phyloP scores from a whole-genome alignment of 2,888 invertebrate species.

The Zelleria hepariella region DNA sequence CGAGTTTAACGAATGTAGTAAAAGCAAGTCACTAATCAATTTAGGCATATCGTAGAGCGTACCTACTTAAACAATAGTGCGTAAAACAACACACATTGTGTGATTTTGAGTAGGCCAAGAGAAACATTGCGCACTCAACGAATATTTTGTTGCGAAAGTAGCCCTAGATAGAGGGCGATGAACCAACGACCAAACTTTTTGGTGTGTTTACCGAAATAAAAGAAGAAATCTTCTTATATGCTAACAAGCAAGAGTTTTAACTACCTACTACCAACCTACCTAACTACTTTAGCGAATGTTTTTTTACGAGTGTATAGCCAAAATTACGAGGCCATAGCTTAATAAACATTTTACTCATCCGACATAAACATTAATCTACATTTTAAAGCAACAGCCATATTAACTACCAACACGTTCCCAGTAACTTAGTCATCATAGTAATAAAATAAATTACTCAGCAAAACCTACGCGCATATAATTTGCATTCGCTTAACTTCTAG shows the following conservation, averaged over 20 bases:
- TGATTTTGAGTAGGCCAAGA: slow-evolving; percentile 25
- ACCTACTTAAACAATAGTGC: neutral
- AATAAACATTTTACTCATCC: no score
- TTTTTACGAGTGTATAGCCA: no score
- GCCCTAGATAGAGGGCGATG: neutral
- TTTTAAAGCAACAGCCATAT: neutral
- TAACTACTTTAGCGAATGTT: no score
- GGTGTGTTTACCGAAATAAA: neutral
- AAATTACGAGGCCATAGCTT: no score
- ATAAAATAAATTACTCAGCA: neutral
- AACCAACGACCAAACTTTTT: neutral
- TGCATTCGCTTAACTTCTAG: neutral
- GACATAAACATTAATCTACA: neutral
- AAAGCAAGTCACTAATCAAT: no score
- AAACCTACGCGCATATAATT: neutral
- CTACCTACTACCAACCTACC: no score
- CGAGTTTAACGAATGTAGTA: no score
- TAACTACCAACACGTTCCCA: neutral
- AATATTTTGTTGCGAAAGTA: slow-evolving; percentile 12
- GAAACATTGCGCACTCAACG: slow-evolving; percentile 27
- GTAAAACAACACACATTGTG: slow-evolving; percentile 1
- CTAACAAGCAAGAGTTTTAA: neutral
- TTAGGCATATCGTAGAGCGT: no score
- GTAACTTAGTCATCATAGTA: neutral
- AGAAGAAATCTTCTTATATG: neutral